These are phyloP conservation scores for Lepidochrysops patricia DNA, from an alignment of 2,888 invertebrate genomes.

Conservation along the genomic window DNA sequence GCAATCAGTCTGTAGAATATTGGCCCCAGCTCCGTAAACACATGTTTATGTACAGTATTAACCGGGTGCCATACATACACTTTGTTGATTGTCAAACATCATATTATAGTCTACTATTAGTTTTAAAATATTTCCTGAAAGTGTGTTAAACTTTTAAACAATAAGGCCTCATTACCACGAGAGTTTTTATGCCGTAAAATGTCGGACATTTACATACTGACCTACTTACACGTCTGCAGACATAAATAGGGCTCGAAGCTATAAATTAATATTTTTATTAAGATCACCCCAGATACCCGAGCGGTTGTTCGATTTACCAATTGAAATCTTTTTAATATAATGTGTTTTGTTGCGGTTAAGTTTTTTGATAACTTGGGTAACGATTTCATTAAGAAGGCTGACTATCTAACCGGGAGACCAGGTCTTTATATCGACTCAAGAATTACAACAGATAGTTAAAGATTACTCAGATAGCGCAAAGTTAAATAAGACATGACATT, in stretches of 20 bases:
- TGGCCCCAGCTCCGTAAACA: conserved; percentile 69
- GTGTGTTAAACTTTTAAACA: background rate
- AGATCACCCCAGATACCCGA: background rate
- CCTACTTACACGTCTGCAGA: background rate
- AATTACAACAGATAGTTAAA: too few relatives aligned
- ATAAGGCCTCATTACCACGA: background rate
- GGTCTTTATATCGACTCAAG: too few relatives aligned
- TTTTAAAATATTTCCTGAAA: background rate
- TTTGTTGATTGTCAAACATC: conserved; percentile 10
- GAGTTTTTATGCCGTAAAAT: background rate
- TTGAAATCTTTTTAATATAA: background rate
- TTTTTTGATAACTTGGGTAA: too few relatives aligned
- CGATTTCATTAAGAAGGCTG: too few relatives aligned
- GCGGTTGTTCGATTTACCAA: background rate
- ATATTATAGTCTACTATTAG: too few relatives aligned
- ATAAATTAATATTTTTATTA: background rate
- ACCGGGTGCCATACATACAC: conserved; percentile 43
- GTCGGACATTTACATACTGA: background rate
- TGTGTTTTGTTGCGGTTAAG: too few relatives aligned
- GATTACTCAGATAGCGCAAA: too few relatives aligned
- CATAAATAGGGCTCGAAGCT: background rate
- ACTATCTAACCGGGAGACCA: too few relatives aligned
- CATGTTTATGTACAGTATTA: conserved; percentile 62
- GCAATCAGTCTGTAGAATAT: conserved; percentile 71
- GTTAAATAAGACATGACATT: too few relatives aligned